Percentiles rank a stretch among this genome's conserved stretches.
phyloP scores from a whole-genome alignment of 2,888 invertebrate genomes.

The Hydraecia micacea region DNA sequence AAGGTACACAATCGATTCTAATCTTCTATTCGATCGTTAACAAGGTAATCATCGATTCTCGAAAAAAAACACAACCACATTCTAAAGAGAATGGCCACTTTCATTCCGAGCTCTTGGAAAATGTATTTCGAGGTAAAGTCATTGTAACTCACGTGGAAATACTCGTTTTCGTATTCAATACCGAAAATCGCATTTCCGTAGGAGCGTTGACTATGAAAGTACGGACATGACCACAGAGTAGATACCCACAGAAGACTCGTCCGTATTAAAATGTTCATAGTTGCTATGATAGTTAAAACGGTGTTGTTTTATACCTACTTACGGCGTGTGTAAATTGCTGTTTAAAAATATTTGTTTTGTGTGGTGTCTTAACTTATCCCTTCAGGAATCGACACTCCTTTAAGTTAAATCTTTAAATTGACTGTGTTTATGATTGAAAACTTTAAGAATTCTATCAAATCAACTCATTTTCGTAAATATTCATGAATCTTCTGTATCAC shows the following conservation, averaged over 20 bases:
- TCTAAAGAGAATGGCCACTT: slow-evolving; percentile 14
- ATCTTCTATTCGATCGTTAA: slow-evolving; percentile 3
- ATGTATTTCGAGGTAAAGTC: slow-evolving; percentile 50
- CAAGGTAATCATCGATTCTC: slow-evolving; percentile 17
- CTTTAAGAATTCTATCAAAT: background rate
- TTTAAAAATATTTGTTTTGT: background rate
- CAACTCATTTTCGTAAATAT: too few species aligned
- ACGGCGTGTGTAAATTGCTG: background rate
- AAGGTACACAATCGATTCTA: slow-evolving; percentile 10
- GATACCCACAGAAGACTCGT: background rate
- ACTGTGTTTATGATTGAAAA: background rate
- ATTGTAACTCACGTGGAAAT: slow-evolving; percentile 56
- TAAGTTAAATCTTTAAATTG: background rate
- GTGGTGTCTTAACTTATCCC: too few species aligned
- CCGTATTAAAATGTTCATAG: background rate
- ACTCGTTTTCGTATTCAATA: slow-evolving; percentile 64
- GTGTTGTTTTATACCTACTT: background rate
- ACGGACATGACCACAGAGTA: background rate
- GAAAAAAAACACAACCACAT: slow-evolving; percentile 3
- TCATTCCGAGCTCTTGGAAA: slow-evolving; percentile 15
- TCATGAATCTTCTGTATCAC: slow-evolving; percentile 43
- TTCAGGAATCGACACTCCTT: background rate
- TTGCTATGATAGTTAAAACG: background rate
- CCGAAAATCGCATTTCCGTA: slow-evolving; percentile 61
- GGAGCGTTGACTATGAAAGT: slow-evolving; percentile 40